Conservation (phyloP, 2,797 vertebrate species). For the Pelodytes ibericus region DNA sequence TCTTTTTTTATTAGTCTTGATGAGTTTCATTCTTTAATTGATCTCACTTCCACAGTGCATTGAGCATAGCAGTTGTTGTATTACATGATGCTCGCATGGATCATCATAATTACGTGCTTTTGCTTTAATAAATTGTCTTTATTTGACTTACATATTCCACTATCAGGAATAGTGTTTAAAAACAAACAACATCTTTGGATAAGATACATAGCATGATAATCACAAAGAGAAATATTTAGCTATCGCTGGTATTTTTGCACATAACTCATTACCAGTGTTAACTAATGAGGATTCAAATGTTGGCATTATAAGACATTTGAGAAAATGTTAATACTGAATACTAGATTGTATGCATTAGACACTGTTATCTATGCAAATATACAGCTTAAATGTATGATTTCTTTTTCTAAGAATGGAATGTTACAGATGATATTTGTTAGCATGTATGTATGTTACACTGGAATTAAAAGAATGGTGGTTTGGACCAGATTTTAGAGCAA, state of each 20-base stretch:
- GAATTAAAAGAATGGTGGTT: no score
- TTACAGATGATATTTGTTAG: no score
- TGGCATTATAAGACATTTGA: background rate
- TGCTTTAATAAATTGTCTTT: slow-evolving; percentile 45
- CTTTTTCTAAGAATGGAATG: no score
- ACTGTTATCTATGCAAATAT: no score
- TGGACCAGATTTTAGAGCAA: no score
- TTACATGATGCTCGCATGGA: slow-evolving; percentile 44
- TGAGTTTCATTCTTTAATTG: slow-evolving; percentile 53
- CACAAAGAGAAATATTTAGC: slow-evolving; percentile 35
- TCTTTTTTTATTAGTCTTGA: slow-evolving; percentile 49
- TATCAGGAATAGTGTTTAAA: slow-evolving; percentile 48
- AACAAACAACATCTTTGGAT: slow-evolving; percentile 50
- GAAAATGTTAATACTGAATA: background rate
- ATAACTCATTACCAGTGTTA: background rate
- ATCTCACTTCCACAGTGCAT: slow-evolving; percentile 47
- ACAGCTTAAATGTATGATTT: no score
- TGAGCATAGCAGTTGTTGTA: slow-evolving; percentile 41
- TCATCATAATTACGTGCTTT: slow-evolving; percentile 44
- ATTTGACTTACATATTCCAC: slow-evolving; percentile 45
- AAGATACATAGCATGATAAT: slow-evolving; percentile 38
- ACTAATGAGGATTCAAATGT: background rate
- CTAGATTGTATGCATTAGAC: background rate
- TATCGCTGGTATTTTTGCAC: background rate
- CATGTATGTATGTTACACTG: no score